phyloP scores from a whole-genome alignment of 2,113 vertebrate species.

The Opisthocomus hoazin region DNA sequence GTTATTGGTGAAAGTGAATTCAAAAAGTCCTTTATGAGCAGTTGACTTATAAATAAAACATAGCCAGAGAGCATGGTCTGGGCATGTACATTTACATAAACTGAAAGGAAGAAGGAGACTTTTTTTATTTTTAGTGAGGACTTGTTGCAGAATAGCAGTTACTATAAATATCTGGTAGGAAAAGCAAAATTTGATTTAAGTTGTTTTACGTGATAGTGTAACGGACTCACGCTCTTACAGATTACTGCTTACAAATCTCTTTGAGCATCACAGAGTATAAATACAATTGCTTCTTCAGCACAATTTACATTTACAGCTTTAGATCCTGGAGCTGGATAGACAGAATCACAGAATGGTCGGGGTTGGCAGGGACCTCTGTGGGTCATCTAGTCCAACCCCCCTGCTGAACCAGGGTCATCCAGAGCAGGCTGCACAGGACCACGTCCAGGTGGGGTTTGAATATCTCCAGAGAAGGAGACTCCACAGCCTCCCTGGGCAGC shows the following conservation, averaged over 20 bases:
- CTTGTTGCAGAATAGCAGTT: not conserved
- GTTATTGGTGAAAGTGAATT: not conserved
- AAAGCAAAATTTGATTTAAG: not conserved
- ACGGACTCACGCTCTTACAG: not conserved
- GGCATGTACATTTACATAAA: not conserved
- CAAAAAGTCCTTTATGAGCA: not conserved
- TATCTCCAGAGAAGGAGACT: too few relatives aligned
- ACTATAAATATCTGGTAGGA: not conserved
- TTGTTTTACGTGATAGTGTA: not conserved
- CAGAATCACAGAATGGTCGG: too few relatives aligned
- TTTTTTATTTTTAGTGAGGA: not conserved
- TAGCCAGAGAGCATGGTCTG: not conserved
- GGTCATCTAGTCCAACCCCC: too few relatives aligned
- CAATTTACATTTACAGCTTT: not conserved
- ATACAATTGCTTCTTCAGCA: not conserved
- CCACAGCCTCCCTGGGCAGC: too few relatives aligned
- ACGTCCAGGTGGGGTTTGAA: too few relatives aligned
- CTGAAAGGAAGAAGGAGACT: not conserved
- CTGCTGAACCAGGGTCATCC: too few relatives aligned
- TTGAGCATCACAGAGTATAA: not conserved
- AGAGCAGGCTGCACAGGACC: too few relatives aligned
- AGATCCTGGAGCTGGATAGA: not conserved
- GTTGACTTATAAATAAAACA: not conserved
- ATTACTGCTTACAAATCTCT: not conserved
- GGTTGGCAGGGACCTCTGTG: too few relatives aligned